These are phyloP conservation scores for Mirza zaza DNA, from an alignment of 2,113 vertebrate genomes.

Conservation along the genomic window DNA sequence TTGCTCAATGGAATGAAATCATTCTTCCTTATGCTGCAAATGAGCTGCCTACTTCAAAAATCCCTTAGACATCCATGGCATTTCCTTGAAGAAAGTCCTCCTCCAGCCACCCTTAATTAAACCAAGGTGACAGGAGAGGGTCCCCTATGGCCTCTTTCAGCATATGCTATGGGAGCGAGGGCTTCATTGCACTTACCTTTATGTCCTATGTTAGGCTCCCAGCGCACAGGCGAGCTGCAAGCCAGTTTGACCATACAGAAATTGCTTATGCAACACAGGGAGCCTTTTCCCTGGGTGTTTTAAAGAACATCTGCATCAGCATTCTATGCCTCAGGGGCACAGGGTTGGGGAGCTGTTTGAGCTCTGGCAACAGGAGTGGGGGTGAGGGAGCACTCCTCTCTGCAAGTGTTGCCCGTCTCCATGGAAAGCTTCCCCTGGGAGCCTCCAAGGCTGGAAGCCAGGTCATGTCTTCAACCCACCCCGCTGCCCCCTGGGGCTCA, in stretches of 20 bases:
- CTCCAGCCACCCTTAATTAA: conserved; percentile 61
- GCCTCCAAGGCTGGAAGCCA: neutral
- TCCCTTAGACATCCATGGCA: conserved; percentile 43
- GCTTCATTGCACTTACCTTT: neutral
- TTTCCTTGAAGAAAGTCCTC: conserved; percentile 59
- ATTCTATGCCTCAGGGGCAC: neutral
- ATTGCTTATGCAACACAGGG: neutral
- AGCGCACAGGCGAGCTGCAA: neutral
- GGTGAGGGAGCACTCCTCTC: neutral
- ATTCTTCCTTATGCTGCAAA: conserved; percentile 51
- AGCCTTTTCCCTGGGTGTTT: neutral
- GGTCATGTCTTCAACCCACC: too few relatives aligned
- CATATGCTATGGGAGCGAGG: too few relatives aligned
- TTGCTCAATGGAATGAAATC: conserved; percentile 67
- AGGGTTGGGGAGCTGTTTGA: neutral
- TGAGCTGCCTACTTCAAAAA: conserved; percentile 62
- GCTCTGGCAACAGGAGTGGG: neutral
- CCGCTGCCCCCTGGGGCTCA: neutral
- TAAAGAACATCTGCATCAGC: neutral
- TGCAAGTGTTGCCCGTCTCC: neutral
- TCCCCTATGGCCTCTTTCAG: neutral
- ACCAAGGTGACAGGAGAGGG: neutral
- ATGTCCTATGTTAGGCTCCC: neutral
- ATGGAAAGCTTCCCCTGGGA: neutral
- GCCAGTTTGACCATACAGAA: neutral